Evolutionary conservation across 2,113 vertebrate species (phyloP), one percentile per base, ranked within the genome.

Genomic region (Noturus placidus): DNA sequence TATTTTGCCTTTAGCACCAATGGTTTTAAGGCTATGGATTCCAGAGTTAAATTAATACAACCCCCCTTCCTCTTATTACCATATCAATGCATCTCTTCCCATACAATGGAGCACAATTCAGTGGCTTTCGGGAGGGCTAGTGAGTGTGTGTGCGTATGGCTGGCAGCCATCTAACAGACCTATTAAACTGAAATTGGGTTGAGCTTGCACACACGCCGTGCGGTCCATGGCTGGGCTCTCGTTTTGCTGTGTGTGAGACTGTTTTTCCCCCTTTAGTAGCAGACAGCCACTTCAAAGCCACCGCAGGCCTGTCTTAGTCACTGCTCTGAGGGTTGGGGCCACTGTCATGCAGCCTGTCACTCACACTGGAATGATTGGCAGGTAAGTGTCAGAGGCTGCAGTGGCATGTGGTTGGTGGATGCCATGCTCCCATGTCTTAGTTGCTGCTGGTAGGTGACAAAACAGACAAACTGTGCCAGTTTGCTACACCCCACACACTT

Each of bases 61-160:
- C 69, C 1, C 79, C 70, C 85, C 83, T 65, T 83, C 84, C 65
- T 85, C 81, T 85, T 89, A 91, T 91, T 91, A 89, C 84, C 90
- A 91, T 91, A 88, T 89, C 90, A 91, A 91, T 89, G 87, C 84
- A 87, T 86, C 85, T 89, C 69, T 89, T 85, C 85, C 87, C 84
- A 82, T 87, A 89, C 87, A 88, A 88, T 82, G 85, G 50, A 87
- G 78, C 78, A 90, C 87, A 90, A 89, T 90, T 86, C 83, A 89
- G 35, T 85, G 87, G 90, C 87, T 86, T 87, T 89, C 81, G 78
- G 79, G 63, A 72, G 87, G 87, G 89, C 86, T 76, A 87, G 85
- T 82, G 82, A 72, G 87, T 77, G 82, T 63, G 87, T 67, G 85
- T 85, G 82, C 76, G 82, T 88, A 81, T 84, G 82, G 82, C 79